A percentile compares a stretch with the other conserved stretches of the same genome.
Conservation (phyloP, 1,140 invertebrate genomes). For the Aricia agestis region DNA sequence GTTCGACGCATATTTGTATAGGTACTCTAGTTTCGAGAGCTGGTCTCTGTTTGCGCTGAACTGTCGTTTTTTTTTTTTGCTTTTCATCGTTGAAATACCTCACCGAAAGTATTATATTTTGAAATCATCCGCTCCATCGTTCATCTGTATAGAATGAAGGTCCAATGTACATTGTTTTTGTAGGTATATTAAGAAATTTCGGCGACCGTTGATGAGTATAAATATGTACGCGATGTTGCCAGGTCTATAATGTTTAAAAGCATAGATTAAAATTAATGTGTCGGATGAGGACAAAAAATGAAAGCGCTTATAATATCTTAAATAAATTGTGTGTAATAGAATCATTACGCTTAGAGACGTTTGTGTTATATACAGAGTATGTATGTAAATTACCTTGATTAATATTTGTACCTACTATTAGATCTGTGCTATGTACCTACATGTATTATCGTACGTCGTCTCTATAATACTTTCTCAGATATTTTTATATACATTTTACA, state of each 20-base stretch:
- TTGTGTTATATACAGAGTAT: slow-evolving; percentile 54
- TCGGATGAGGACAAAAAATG: slow-evolving; percentile 48
- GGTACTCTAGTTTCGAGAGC: slow-evolving; percentile 41
- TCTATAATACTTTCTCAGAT: slow-evolving; percentile 29
- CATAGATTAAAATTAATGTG: slow-evolving; percentile 49
- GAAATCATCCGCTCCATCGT: slow-evolving; percentile 54
- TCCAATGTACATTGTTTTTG: slow-evolving; percentile 70
- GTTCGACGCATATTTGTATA: slow-evolving; percentile 49
- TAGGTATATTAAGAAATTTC: slow-evolving; percentile 63
- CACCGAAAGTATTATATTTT: slow-evolving; percentile 50
- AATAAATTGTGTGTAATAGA: slow-evolving; percentile 65
- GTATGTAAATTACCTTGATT: slow-evolving; percentile 39
- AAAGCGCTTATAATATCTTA: slow-evolving; percentile 46
- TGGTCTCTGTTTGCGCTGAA: slow-evolving; percentile 61
- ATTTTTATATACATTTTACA: slow-evolving; percentile 31
- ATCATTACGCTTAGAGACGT: slow-evolving; percentile 68
- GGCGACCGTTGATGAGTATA: slow-evolving; percentile 43
- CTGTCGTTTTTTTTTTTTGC: slow-evolving; percentile 44
- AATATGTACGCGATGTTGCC: slow-evolving; percentile 33
- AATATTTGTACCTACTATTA: slow-evolving; percentile 41
- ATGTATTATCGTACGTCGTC: slow-evolving; percentile 21
- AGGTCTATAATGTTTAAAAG: slow-evolving; percentile 42
- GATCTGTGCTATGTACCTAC: slow-evolving; percentile 38
- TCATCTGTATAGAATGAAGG: slow-evolving; percentile 69
- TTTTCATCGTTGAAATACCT: slow-evolving; percentile 30